Base-by-base conservation (phyloP, 2,113 vertebrate species). In the Halichoerus grypus region DNA sequence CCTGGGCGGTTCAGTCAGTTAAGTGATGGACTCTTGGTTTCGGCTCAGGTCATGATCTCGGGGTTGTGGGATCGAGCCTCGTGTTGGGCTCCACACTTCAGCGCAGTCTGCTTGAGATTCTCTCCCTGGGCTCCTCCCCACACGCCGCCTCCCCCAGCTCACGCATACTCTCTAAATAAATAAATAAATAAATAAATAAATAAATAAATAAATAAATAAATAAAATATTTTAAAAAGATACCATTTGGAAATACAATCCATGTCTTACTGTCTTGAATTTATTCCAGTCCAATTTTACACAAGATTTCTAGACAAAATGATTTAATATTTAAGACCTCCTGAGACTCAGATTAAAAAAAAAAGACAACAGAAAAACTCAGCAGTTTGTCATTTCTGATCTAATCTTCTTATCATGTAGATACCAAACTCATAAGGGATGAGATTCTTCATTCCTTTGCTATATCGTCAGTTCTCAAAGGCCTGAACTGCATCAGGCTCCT, bases 201-300 rank as follows among this genome's bases (percentile, higher is more conserved):
- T 57, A 19, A 6, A 21, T 21, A 7, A 19, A 55, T 55, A 5
- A 0, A 19, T 57, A 5, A 57, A 57, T 21, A 19, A 69, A 69
- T 19, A 7, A n/a, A 36, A 36, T 69, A 39, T 26, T 74, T 74
- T 24, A 13, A 1, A 83, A 88, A 95, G 53, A 86, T 11, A 31
- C 46, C 26, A 72, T 65, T 92, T 53, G 39, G 92, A 95, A 91
- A 71, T 67, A n/a, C 39, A 83, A 19, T 42, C 72, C 24, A n/a
- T 84, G 63, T 95, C 80, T 96, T 63, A 31, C 4, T 83, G 42
- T 82, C 16, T 83, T 72, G 49, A 91, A 92, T 87, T 79, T 71
- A 92, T 77, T 28, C 67, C 26, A 71, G 31, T 14, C 80, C 65
- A 59, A 80, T 92, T 95, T 80, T 59, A 94, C 12, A 11, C 51